Percentiles rank a stretch among this genome's conserved stretches.
Conservation (phyloP, 1,140 invertebrate genomes). For the Brachionus plicatilis region DNA sequence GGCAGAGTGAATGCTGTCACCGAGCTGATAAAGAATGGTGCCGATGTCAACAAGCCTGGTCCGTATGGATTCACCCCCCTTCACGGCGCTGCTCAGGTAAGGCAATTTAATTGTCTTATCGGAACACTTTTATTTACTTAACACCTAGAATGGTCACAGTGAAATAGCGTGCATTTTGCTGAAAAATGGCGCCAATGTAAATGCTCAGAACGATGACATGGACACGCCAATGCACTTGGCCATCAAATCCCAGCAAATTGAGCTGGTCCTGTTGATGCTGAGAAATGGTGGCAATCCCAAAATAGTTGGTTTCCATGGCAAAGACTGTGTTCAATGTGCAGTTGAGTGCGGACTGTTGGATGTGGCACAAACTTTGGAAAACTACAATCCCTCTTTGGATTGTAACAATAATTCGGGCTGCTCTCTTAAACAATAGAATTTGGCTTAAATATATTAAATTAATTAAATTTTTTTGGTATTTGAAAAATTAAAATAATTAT, state of each 20-base stretch:
- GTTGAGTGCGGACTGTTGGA: conserved; percentile 27
- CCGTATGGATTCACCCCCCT: conserved; percentile 34
- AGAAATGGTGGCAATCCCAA: conserved; percentile 23
- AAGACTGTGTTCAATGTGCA: conserved; percentile 36
- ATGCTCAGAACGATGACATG: conserved; percentile 32
- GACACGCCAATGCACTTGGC: conserved; percentile 40
- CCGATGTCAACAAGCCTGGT: conserved; percentile 29
- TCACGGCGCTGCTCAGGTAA: conserved; percentile 36
- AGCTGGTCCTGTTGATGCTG: conserved; percentile 2
- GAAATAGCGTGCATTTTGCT: conserved; percentile 33
- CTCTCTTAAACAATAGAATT: background rate
- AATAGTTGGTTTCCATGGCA: background rate
- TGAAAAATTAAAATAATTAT: background rate
- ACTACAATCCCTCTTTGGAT: conserved; percentile 18
- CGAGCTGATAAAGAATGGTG: conserved; percentile 19
- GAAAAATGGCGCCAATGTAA: conserved; percentile 34
- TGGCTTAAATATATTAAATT: background rate
- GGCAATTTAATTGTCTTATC: background rate
- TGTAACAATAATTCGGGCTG: conserved; percentile 5
- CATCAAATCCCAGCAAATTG: conserved; percentile 34
- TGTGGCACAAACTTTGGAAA: conserved; percentile 15
- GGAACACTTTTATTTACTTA: background rate
- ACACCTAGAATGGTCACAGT: conserved; percentile 6
- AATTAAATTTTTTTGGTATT: background rate
- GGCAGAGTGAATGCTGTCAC: conserved; percentile 1